Conservation (phyloP, 2,888 invertebrate genomes). For the Pristionchus mayeri region DNA sequence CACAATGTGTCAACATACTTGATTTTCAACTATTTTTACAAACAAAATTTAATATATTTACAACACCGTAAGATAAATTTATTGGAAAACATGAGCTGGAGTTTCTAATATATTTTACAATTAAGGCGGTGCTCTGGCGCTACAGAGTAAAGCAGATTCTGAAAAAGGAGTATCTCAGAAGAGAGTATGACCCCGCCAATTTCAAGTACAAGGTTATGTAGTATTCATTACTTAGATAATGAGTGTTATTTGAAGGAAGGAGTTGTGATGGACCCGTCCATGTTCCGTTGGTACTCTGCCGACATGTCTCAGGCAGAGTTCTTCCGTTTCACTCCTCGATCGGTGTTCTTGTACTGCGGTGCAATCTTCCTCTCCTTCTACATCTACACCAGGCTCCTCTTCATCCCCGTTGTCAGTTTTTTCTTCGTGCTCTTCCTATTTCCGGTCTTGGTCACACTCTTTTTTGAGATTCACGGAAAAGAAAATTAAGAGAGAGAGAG, state of each 20-base stretch:
- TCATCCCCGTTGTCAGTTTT: conserved; percentile 61
- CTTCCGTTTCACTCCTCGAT: conserved; percentile 74
- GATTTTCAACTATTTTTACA: no score
- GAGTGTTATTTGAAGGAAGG: conserved; percentile 66
- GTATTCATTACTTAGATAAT: background rate
- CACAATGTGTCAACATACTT: no score
- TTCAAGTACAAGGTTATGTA: conserved; percentile 73
- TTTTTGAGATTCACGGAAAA: no score
- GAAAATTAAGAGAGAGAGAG: no score
- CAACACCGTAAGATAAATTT: no score
- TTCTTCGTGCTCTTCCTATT: conserved; percentile 33
- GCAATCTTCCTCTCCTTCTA: conserved; percentile 68
- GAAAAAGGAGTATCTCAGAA: conserved; percentile 76
- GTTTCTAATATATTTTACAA: no score
- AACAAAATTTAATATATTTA: no score
- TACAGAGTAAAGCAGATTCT: conserved; percentile 76
- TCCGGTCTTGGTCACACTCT: no score
- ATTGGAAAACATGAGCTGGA: no score
- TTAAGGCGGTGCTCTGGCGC: conserved; percentile 67
- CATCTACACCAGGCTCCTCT: conserved; percentile 70
- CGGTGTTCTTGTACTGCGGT: conserved; percentile 71
- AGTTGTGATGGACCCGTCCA: conserved; percentile 75
- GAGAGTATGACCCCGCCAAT: conserved; percentile 74
- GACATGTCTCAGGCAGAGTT: conserved; percentile 75
- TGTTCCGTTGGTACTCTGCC: conserved; percentile 77